phyloP scores from a whole-genome alignment of 1,140 invertebrate genomes.

The silkworm (Bombyx mori) region DNA sequence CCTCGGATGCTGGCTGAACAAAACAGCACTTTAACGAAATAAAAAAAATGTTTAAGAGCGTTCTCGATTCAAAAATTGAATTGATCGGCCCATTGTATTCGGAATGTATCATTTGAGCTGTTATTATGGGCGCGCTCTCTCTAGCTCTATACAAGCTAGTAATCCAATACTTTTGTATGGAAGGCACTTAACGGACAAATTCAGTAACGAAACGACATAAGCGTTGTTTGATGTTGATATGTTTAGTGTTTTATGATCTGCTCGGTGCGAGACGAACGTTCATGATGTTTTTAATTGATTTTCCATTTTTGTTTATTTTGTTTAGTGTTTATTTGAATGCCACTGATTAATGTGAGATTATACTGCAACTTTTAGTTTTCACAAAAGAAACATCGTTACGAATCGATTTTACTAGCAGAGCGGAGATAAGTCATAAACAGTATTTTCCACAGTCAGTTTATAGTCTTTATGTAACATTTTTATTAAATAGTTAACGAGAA shows the following conservation, averaged over 20 bases:
- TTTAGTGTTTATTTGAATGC: no score
- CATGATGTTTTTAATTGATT: no score
- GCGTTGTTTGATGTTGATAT: conserved; percentile 41
- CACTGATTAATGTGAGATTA: no score
- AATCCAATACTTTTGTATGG: conserved; percentile 71
- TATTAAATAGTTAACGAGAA: no score
- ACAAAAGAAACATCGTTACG: no score
- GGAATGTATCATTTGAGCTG: conserved; percentile 71
- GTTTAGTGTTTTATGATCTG: conserved; percentile 41
- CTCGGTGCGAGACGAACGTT: neutral
- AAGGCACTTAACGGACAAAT: conserved; percentile 57
- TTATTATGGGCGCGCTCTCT: conserved; percentile 67
- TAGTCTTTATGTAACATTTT: no score
- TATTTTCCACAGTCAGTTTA: no score
- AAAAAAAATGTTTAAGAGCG: conserved; percentile 65
- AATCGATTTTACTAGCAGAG: conserved; percentile 8
- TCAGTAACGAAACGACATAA: conserved; percentile 45
- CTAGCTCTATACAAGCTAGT: conserved; percentile 61
- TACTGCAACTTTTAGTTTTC: no score
- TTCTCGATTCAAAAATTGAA: conserved; percentile 71
- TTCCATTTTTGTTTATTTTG: no score
- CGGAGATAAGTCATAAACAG: no score
- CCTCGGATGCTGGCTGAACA: conserved; percentile 65
- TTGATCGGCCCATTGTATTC: conserved; percentile 71
- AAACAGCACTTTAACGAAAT: conserved; percentile 68